These are phyloP conservation scores for Rhopalosiphum padi DNA, from an alignment of 1,140 invertebrate genomes.

Conservation along the genomic window DNA sequence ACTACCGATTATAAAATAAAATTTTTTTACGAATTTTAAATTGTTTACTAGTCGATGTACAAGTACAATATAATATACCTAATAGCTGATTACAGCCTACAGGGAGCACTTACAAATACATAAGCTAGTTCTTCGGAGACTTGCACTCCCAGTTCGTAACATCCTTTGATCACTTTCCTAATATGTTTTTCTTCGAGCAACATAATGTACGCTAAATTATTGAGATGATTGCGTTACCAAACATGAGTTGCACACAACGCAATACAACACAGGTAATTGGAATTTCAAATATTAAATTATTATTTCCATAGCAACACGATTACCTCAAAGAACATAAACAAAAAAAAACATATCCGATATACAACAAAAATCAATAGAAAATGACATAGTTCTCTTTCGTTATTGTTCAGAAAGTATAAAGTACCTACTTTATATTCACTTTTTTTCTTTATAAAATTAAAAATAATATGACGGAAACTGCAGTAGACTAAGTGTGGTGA, in stretches of 20 bases:
- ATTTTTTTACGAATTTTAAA: no score
- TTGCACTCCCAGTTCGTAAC: neutral
- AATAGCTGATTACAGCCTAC: no score
- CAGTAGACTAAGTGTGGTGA: neutral
- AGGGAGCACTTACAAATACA: neutral
- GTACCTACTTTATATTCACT: neutral
- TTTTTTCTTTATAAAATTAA: neutral
- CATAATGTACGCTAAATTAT: neutral
- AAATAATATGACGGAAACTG: conserved; percentile 1
- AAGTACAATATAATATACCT: no score
- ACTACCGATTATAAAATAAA: no score
- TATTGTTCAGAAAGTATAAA: neutral
- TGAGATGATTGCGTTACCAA: neutral
- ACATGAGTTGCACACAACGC: neutral
- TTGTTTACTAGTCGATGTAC: no score
- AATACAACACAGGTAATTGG: neutral
- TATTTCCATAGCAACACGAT: conserved; percentile 47
- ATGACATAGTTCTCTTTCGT: neutral
- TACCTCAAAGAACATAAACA: neutral
- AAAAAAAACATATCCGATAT: neutral
- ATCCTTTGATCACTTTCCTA: conserved; percentile 4
- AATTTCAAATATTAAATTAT: neutral
- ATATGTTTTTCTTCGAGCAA: neutral
- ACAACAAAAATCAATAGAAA: neutral
- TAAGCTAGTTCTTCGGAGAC: conserved; percentile 22